Base-by-base conservation (phyloP, 2,797 vertebrate genomes). In the Hippopotamyrus pictus region DNA sequence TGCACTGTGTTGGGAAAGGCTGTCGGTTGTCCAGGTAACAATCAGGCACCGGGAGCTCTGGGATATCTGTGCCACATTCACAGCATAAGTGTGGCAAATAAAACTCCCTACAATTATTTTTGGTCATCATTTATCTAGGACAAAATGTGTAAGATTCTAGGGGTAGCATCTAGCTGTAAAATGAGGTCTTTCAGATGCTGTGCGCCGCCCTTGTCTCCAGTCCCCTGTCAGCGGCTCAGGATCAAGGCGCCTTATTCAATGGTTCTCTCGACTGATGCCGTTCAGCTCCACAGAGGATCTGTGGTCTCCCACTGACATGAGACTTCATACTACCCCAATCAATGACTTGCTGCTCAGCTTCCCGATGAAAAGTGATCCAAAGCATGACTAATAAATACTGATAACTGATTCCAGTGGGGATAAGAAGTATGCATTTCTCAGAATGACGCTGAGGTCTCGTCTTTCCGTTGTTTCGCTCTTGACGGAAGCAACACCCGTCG, bases 301-400 rank as follows among this genome's bases (percentile, higher is more conserved):
- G 12, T 41, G 14, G 87, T 29, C 29, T 88, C 54, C 59, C 79
- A 59, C 79, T 89, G 89, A 89, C 82, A 87, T 88, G 44, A 84
- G 89, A 62, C 87, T n/a, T 62, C 44, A 91, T 88, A 84, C 69
- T 62, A 76, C 37, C 54, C 65, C 62, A 88, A 90, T 90, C 89
- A 57, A 90, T 91, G 65, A 89, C 37, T 79, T 37, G 46, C 65
- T 25, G 41, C 17, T 84, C 41, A 88, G 88, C 53, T 76, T 90
- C 53, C 33, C 57, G 65, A 51, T 69, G 54, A 69, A 33, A 53
- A n/a, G 53, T 87, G 86, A 88, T 90, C 50, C 88, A 41, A 91
- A 88, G 57, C 73, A 53, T 29, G 62, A 83, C 33, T 22, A 90
- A 90, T 62, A 65, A 62, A 50, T 54, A 73, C 85, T 50, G 14